phyloP scores from a whole-genome alignment of 2,113 vertebrate species.

The Hucho hucho region DNA sequence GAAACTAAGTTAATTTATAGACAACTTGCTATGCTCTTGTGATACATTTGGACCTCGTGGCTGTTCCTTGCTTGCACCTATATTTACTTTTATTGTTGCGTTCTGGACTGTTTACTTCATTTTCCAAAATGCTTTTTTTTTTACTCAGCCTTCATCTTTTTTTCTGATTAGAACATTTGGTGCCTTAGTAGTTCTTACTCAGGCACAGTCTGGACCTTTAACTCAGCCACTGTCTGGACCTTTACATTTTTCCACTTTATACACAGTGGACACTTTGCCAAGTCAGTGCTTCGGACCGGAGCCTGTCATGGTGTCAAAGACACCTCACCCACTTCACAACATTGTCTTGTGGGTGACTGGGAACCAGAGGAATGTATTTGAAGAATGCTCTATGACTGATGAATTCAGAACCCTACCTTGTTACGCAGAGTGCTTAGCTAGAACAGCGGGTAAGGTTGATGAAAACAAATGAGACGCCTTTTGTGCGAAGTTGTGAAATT shows the following conservation, averaged over 20 bases:
- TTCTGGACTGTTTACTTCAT: conserved; percentile 48
- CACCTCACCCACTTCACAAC: conserved; percentile 23
- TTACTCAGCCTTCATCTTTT: conserved; percentile 24
- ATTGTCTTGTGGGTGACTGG: conserved; percentile 17
- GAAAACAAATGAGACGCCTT: conserved; percentile 41
- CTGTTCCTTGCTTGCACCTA: conserved; percentile 28
- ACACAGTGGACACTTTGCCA: conserved; percentile 2
- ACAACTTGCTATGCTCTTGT: conserved; percentile 31
- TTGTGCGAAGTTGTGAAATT: conserved; percentile 34
- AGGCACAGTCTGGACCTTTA: not conserved
- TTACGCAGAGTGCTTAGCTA: not conserved
- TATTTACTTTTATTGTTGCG: conserved; percentile 38
- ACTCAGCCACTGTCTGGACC: conserved; percentile 7
- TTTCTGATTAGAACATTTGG: conserved; percentile 33
- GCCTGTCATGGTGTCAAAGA: conserved; percentile 35
- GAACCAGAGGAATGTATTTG: conserved; percentile 7
- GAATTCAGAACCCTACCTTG: not conserved
- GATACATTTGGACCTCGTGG: conserved; percentile 34
- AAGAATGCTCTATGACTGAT: not conserved
- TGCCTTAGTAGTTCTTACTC: conserved; percentile 32
- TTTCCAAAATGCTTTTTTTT: conserved; percentile 60
- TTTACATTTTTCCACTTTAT: conserved; percentile 30
- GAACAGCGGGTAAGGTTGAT: conserved; percentile 32
- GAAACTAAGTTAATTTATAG: conserved; percentile 50
- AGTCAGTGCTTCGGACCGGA: conserved; percentile 18